Percentiles rank a stretch among this genome's conserved stretches.
phyloP scores from a whole-genome alignment of 1,140 invertebrate genomes.

The Brachionus plicatilis region DNA sequence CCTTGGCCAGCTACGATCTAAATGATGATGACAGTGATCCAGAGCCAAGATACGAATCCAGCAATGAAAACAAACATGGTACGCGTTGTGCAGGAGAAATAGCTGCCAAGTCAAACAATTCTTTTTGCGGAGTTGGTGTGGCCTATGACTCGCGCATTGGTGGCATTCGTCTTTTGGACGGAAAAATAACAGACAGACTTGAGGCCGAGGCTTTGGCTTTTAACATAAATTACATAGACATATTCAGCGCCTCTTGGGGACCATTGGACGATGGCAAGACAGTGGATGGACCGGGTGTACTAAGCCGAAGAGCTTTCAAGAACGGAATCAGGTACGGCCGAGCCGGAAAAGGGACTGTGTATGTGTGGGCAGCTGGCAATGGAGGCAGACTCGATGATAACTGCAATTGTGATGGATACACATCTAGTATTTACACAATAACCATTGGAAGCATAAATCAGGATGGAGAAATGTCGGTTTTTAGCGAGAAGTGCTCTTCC shows the following conservation, averaged over 20 bases:
- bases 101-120: slow-evolving; percentile 82
- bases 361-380: slow-evolving; percentile 56
- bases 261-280: slow-evolving; percentile 75
- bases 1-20: slow-evolving; percentile 86
- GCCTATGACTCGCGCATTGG: slow-evolving; percentile 59
- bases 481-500: slow-evolving; percentile 57
- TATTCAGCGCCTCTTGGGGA: slow-evolving; percentile 93
- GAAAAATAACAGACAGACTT: slow-evolving; percentile 87
- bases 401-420: slow-evolving; percentile 57
- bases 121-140: slow-evolving; percentile 84
- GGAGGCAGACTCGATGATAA: slow-evolving; percentile 52
- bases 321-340: slow-evolving; percentile 53
- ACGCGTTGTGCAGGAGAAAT: slow-evolving; percentile 68
- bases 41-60: slow-evolving; percentile 67
- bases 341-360: slow-evolving; percentile 53
- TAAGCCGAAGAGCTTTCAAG: slow-evolving; percentile 48
- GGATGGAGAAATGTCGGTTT: slow-evolving; percentile 54
- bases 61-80: slow-evolving; percentile 39
- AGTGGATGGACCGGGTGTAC: slow-evolving; percentile 50
- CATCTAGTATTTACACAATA: slow-evolving; percentile 55
- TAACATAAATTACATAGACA: slow-evolving; percentile 86
- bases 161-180: slow-evolving; percentile 91
- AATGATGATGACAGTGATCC: slow-evolving; percentile 89
- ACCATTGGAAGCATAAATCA: slow-evolving; percentile 57
- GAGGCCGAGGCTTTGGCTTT: slow-evolving; percentile 83